Evolutionary conservation across 2,797 vertebrate species (phyloP), one percentile per base, ranked within the genome.

Genomic region (Pangasius mekongensis): DNA sequence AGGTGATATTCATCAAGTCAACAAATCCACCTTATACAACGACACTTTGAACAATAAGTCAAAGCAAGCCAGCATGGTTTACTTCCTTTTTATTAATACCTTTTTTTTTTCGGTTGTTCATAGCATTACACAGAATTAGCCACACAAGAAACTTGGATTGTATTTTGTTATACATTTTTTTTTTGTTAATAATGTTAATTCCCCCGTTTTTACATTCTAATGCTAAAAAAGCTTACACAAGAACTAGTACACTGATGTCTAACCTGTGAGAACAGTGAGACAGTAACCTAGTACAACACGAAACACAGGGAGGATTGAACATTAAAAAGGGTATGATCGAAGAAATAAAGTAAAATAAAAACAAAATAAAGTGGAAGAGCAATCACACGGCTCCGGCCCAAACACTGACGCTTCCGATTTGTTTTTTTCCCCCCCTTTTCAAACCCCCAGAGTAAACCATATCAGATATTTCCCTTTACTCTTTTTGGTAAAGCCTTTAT

Each of bases 41-140:
- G 6, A 58, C 56, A 58, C 33, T 82, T 24, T 39, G 30, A 56
- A 85, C n/a, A 87, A 88, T 16, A 87, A 76, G 22, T 56, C 78
- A 67, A 22, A 69, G 36, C 9, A 88, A n/a, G 22, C 24, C n/a
- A 47, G 10, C 5, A n/a, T 81, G 36, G 84, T 90, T 89, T 87
- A 84, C 27, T 87, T 89, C 93, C 89, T 88, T 91, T 97, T 96
- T 96, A 96, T 96, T 95, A 91, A 92, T 94, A 94, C 92, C 94
- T 36, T 36, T 36, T 36, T 36, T 92, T 36, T 90, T 91, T 87
- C 82, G 86, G 92, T 92, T 94, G 93, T 93, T 92, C 91, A 94
- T 94, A 92, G 91, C 94, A 93, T 95, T 95, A 96, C 95, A 96
- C 95, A 95, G 92, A 95, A 94, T 95, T 94, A 95, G 90, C 93